A percentile compares a stretch with the other conserved stretches of the same genome.
Conservation (phyloP, 2,888 invertebrate genomes). For the Drosophila trichaetosa region DNA sequence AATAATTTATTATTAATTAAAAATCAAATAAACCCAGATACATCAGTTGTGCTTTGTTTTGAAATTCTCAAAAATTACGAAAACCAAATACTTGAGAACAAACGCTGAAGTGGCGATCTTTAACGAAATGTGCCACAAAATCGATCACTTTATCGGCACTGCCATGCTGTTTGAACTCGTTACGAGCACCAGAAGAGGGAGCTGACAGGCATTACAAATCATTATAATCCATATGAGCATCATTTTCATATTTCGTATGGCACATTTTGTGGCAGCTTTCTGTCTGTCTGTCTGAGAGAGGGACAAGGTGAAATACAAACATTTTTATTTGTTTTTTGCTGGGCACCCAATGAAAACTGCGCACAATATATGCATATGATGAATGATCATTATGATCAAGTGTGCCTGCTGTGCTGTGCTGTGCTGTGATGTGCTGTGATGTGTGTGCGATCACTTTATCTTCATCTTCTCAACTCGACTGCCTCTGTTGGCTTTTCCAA, state of each 20-base stretch:
- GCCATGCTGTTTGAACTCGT: not conserved
- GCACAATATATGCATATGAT: constrained; percentile 60
- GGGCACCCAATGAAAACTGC: constrained; percentile 55
- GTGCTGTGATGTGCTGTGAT: constrained; percentile 17
- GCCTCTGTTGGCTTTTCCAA: constrained; percentile 71
- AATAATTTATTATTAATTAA: not conserved
- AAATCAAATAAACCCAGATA: not conserved
- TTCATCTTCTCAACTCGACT: constrained; percentile 39
- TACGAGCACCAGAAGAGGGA: constrained; percentile 9
- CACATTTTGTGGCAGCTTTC: constrained; percentile 60
- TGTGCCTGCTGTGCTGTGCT: constrained; percentile 46
- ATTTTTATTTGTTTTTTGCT: constrained; percentile 73
- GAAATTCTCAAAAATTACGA: not conserved
- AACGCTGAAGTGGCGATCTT: constrained; percentile 11
- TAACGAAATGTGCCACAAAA: constrained; percentile 33
- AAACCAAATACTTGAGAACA: constrained; percentile 7
- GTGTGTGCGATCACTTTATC: constrained; percentile 50
- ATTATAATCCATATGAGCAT: constrained; percentile 47
- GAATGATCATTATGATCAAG: constrained; percentile 68
- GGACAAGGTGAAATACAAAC: constrained; percentile 52
- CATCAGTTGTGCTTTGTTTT: not conserved
- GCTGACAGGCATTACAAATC: constrained; percentile 65
- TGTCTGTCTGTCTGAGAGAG: constrained; percentile 47
- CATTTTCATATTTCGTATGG: constrained; percentile 39
- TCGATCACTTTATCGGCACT: constrained; percentile 40